Evolutionary conservation across 1,140 invertebrate genomes (phyloP).

Genomic region (Tetragonula clypearis): DNA sequence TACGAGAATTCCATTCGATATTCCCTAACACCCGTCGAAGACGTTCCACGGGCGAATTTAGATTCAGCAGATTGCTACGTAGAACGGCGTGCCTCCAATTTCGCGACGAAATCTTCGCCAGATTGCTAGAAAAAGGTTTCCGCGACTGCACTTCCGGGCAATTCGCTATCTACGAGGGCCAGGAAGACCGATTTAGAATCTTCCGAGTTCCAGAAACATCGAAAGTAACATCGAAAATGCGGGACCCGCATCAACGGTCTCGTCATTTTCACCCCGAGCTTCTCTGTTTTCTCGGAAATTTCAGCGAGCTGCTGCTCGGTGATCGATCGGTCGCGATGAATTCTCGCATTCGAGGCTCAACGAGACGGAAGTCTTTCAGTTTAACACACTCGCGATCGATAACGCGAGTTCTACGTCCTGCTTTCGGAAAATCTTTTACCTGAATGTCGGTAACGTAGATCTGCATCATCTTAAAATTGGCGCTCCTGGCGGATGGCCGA

Average conservation of each 20-base stretch:
- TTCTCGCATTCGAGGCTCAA: too few species aligned
- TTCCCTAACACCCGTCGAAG: neutral
- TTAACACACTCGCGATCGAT: too few species aligned
- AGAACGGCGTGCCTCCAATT: neutral
- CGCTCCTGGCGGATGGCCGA: too few species aligned
- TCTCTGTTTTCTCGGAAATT: neutral
- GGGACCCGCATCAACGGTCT: constrained; percentile 17
- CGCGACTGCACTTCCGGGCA: neutral
- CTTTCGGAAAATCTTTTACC: too few species aligned
- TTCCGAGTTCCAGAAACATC: too few species aligned
- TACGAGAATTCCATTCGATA: constrained; percentile 11
- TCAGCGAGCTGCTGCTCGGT: neutral
- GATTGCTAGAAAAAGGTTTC: neutral
- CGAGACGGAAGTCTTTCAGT: neutral
- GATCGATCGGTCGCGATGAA: neutral
- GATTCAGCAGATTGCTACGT: neutral
- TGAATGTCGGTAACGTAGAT: too few species aligned
- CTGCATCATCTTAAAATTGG: too few species aligned
- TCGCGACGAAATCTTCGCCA: neutral
- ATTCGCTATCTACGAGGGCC: neutral
- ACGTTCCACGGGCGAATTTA: neutral
- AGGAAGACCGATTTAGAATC: neutral
- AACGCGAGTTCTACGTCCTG: too few species aligned
- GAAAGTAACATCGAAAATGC: neutral
- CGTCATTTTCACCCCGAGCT: neutral